Percentiles rank a stretch among this genome's conserved stretches.
Evolutionary conservation across 2,113 vertebrate genomes (phyloP).

Genomic region (Percopsis transmontana): DNA sequence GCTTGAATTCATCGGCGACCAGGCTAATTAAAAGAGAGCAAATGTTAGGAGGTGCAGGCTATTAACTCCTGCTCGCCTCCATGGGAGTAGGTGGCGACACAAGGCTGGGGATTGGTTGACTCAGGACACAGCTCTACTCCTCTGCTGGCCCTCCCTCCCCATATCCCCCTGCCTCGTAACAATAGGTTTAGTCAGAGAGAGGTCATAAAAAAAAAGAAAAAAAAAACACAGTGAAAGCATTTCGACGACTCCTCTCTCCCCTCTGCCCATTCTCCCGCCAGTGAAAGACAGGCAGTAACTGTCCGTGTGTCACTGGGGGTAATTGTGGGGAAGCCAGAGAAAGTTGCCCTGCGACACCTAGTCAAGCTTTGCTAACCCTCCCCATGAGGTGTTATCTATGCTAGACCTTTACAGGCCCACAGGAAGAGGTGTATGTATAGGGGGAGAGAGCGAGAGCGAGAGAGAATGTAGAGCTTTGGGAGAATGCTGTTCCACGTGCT

Average conservation of each 20-base stretch:
- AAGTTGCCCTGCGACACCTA: slow-evolving; percentile 65
- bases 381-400: slow-evolving; percentile 15
- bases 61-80: slow-evolving; percentile 34
- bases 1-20: slow-evolving; percentile 34
- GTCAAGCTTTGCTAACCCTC: slow-evolving; percentile 48
- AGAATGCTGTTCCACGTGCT: slow-evolving; percentile 46
- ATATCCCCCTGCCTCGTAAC: slow-evolving; percentile 69
- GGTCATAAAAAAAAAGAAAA: slow-evolving; percentile 80
- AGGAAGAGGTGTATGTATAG: slow-evolving; percentile 12
- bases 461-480: slow-evolving; percentile 24
- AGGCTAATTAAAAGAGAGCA: slow-evolving; percentile 37
- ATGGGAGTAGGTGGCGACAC: slow-evolving; percentile 30
- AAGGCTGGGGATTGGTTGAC: slow-evolving; percentile 49
- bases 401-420: background rate
- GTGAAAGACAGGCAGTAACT: slow-evolving; percentile 75
- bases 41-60: slow-evolving; percentile 36
- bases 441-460: slow-evolving; percentile 2
- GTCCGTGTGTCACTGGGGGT: slow-evolving; percentile 70
- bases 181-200: slow-evolving; percentile 77
- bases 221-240: slow-evolving; percentile 76
- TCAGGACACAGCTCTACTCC: slow-evolving; percentile 65
- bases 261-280: slow-evolving; percentile 71
- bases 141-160: slow-evolving; percentile 68
- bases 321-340: slow-evolving; percentile 65
- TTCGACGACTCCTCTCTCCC: slow-evolving; percentile 74